Base-by-base conservation (phyloP, 1,140 invertebrate species). In the Bombus waltoni region DNA sequence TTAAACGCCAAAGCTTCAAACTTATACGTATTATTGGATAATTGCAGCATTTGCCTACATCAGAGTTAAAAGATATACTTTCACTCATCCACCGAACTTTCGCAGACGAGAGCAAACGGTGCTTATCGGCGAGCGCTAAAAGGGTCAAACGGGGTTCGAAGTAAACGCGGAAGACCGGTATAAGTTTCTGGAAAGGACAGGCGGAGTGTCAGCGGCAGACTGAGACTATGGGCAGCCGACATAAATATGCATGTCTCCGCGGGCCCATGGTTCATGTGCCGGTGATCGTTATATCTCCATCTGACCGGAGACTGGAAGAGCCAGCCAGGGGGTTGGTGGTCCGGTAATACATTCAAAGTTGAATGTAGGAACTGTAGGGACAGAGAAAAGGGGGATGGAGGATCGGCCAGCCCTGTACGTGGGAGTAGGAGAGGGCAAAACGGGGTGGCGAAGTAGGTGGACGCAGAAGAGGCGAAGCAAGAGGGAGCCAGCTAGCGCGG, bases 301-400 rank as follows among this genome's bases (percentile, higher is more conserved):
- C 93, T 93, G 92, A 94, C 92, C 92, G 91, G 90, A 92, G 92
- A 91, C 92, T 89, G 92, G 91, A 83, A 85, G 83, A 71, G 86
- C 82, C 82, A 81, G 71, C 71, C 53, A 42, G 28, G 57, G 89
- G 80, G 84, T 79, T 76, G 88, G 87, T 86, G 91, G 94, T 95
- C 94, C 93, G 93, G 94, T 94, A 94, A 94, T 94, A 94, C 94
- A 94, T 94, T 94, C 93, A 94, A 94, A 94, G 91, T 95, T 95
- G 93, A 91, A 94, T 90, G 91, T 92, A 92, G 93, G 77, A 92
- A 94, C 87, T 89, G 90, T 89, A 86, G 92, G 87, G 91, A 93
- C 90, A 92, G 53, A 90, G 91, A 87, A 92, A 77, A 88, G 89
- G 92, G 78, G 90, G 89, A 90, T 89, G 87, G 87, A 90, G 91